Conservation (phyloP, 2,888 invertebrate species). For the Melinopterus prodromus region DNA sequence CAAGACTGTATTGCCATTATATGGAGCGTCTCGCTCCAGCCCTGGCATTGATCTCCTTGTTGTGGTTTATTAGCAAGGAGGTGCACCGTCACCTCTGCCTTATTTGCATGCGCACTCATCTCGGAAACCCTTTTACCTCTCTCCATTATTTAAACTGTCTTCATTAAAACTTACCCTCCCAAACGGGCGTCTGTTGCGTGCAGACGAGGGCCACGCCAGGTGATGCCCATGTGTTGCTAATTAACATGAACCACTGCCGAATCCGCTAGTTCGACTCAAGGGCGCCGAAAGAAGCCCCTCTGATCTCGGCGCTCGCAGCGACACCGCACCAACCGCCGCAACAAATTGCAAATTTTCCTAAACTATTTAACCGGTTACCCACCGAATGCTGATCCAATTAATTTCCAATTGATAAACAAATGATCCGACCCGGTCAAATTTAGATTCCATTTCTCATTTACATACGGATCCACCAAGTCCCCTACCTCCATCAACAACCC, state of each 20-base stretch:
- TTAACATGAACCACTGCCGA: constrained; percentile 34
- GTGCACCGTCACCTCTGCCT: constrained; percentile 49
- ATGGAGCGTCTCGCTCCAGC: not conserved
- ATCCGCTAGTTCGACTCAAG: not conserved
- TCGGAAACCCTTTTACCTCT: constrained; percentile 51
- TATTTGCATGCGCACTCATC: constrained; percentile 53
- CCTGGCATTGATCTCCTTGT: constrained; percentile 50
- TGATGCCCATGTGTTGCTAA: constrained; percentile 40
- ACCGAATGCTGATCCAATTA: not conserved
- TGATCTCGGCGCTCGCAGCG: not conserved
- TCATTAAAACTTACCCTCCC: constrained; percentile 54
- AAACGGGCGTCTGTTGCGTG: constrained; percentile 34
- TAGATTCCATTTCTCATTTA: constrained; percentile 20
- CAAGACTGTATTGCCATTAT: constrained; percentile 4
- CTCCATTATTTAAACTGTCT: constrained; percentile 55
- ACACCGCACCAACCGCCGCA: not conserved
- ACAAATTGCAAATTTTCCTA: not conserved
- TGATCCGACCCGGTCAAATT: not conserved
- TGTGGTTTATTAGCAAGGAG: constrained; percentile 53
- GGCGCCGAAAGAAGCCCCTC: not conserved
- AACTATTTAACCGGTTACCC: not conserved
- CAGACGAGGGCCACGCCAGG: constrained; percentile 38
- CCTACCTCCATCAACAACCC: not conserved
- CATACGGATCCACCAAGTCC: constrained; percentile 4
- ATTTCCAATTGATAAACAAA: constrained; percentile 24